These are phyloP conservation scores for Upupa epops DNA, from an alignment of 2,113 vertebrate genomes.

Conservation along the genomic window DNA sequence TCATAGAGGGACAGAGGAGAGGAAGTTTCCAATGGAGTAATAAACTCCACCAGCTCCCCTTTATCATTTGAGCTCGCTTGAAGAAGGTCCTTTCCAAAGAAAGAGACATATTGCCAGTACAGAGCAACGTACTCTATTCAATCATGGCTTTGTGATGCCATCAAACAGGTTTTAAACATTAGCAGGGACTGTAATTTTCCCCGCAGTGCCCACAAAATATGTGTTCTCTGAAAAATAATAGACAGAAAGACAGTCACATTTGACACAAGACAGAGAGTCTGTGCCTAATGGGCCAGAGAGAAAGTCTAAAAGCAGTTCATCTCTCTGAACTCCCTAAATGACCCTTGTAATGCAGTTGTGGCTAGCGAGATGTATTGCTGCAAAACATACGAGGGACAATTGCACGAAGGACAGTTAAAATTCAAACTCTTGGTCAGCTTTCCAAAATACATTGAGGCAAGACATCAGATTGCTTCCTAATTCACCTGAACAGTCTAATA, in stretches of 20 bases:
- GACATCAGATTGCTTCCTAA: background rate
- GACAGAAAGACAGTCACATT: background rate
- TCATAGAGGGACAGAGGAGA: background rate
- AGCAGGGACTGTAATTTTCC: conserved; percentile 34
- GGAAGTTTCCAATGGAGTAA: conserved; percentile 21
- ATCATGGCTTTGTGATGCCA: conserved; percentile 6
- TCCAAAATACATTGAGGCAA: conserved; percentile 5
- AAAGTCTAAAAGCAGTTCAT: conserved; percentile 12
- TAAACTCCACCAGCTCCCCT: background rate
- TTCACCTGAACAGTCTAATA: background rate
- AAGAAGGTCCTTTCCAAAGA: background rate
- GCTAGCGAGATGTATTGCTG: background rate
- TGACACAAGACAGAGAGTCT: background rate
- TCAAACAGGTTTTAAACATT: conserved; percentile 45
- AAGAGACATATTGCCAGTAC: background rate
- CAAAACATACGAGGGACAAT: background rate
- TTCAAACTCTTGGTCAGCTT: background rate
- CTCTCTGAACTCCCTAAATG: background rate
- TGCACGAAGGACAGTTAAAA: background rate
- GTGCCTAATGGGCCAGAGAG: conserved; percentile 29
- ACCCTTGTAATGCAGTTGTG: background rate
- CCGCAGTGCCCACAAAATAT: background rate
- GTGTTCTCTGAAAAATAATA: background rate
- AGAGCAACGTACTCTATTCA: background rate
- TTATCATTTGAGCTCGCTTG: background rate